Evolutionary conservation across 2,797 vertebrate species (phyloP).

Genomic region (Heterohyrax brucei): DNA sequence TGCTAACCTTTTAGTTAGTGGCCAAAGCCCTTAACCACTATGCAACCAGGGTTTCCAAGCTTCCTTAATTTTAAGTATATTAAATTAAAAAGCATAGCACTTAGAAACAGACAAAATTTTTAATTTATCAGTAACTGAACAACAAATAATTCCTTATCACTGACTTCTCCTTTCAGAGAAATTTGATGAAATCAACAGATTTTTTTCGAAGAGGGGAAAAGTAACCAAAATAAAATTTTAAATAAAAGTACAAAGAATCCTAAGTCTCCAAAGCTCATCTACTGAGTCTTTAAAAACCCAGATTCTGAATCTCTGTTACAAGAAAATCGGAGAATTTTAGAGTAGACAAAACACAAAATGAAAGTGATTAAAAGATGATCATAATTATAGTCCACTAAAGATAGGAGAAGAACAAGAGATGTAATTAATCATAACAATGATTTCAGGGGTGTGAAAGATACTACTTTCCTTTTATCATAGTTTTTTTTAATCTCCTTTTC

Average conservation of each 20-base stretch:
- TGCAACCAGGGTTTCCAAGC: too few relatives aligned
- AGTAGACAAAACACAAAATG: background rate
- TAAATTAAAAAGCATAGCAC: background rate
- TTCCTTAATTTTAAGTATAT: background rate
- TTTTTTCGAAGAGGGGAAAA: background rate
- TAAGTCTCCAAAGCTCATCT: background rate
- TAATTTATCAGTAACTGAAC: background rate
- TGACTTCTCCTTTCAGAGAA: background rate
- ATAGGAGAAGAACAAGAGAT: constrained; percentile 69
- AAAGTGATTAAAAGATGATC: background rate
- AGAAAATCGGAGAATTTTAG: constrained; percentile 30
- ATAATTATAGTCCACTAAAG: constrained; percentile 32
- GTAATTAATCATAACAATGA: constrained; percentile 63
- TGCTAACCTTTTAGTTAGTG: too few relatives aligned
- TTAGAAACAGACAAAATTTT: background rate
- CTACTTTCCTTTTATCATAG: constrained; percentile 38
- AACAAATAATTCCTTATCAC: background rate
- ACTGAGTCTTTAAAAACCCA: background rate
- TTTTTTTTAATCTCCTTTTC: constrained; percentile 69
- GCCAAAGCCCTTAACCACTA: too few relatives aligned
- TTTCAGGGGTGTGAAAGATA: constrained; percentile 67
- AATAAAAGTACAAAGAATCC: background rate
- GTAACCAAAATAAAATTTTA: constrained; percentile 35
- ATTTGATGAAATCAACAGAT: constrained; percentile 42
- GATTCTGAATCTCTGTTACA: background rate